These are phyloP conservation scores for Caenorhabditis sp. DNA, from an alignment of 2,888 invertebrate species.

Conservation along the genomic window DNA sequence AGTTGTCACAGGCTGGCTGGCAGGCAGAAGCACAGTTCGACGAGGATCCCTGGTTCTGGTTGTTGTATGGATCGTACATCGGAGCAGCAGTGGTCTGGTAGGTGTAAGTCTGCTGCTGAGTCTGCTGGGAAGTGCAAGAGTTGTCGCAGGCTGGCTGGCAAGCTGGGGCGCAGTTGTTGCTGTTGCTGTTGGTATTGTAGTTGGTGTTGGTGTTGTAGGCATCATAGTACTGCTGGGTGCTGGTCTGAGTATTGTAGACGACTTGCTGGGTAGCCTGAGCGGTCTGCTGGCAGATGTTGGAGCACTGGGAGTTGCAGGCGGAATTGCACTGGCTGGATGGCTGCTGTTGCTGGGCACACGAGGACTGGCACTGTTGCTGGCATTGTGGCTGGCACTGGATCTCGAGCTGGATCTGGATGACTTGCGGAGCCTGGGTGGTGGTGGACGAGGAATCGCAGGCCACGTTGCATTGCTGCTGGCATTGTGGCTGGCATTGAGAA, in stretches of 20 bases:
- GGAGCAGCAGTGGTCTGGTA: constrained; percentile 2
- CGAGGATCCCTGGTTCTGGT: constrained; percentile 1
- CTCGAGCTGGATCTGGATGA: constrained; percentile 55
- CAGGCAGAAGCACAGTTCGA: constrained; percentile 46
- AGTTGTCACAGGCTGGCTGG: constrained; percentile 56
- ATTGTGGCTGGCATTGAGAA: constrained; percentile 57
- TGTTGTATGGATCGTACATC: constrained; percentile 27
- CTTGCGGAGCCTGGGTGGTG: constrained; percentile 56
- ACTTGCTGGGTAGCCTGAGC: constrained; percentile 51
- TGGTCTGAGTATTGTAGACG: constrained; percentile 32
- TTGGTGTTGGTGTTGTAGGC: constrained; percentile 53
- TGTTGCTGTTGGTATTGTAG: constrained; percentile 37
- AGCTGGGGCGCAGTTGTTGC: constrained; percentile 17
- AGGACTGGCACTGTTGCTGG: constrained; percentile 63
- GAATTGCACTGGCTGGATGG: constrained; percentile 57
- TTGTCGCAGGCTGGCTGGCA: constrained; percentile 32
- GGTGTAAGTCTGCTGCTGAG: constrained; percentile 4
- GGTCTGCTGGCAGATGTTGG: constrained; percentile 57
- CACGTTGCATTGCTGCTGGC: constrained; percentile 54
- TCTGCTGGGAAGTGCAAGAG: constrained; percentile 2
- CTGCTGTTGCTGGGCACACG: constrained; percentile 64
- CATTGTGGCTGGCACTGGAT: constrained; percentile 63
- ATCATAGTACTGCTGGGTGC: constrained; percentile 38
- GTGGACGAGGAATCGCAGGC: constrained; percentile 50
- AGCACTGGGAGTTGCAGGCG: constrained; percentile 60